phyloP scores from a whole-genome alignment of 2,113 vertebrate genomes.

The Astur gentilis region DNA sequence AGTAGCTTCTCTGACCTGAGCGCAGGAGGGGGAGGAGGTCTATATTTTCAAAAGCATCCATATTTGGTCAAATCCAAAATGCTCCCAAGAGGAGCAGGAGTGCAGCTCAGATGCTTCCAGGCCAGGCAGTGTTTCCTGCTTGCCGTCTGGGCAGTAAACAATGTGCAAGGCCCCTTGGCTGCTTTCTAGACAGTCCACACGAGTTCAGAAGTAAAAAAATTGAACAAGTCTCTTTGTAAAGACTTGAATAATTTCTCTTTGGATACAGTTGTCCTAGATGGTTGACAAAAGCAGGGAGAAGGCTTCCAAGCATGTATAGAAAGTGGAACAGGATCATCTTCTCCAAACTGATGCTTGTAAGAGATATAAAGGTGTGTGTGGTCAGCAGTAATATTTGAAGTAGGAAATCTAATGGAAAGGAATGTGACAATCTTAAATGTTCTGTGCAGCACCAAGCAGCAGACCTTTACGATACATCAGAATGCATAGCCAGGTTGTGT shows the following conservation, averaged over 20 bases:
- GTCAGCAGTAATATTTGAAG: not conserved
- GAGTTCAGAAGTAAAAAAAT: not conserved
- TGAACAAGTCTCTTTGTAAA: not conserved
- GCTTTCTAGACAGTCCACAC: not conserved
- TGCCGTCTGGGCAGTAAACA: not conserved
- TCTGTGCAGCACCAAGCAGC: not conserved
- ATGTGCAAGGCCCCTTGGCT: not conserved
- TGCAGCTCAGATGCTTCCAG: not conserved
- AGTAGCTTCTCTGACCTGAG: not conserved
- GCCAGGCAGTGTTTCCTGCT: not conserved
- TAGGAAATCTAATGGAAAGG: not conserved
- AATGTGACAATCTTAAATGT: not conserved
- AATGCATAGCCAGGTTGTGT: not conserved
- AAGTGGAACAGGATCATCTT: not conserved
- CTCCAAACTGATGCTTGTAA: not conserved
- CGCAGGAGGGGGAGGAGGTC: not conserved
- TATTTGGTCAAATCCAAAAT: not conserved
- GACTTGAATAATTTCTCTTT: not conserved
- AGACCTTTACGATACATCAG: not conserved
- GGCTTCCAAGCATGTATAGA: not conserved
- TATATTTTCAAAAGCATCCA: rapidly evolving
- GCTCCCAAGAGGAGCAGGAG: not conserved
- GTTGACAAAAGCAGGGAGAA: not conserved
- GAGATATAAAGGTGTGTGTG: not conserved
- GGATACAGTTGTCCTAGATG: not conserved